Conservation (phyloP, 2,113 vertebrate genomes). For the Corynorhinus townsendii region DNA sequence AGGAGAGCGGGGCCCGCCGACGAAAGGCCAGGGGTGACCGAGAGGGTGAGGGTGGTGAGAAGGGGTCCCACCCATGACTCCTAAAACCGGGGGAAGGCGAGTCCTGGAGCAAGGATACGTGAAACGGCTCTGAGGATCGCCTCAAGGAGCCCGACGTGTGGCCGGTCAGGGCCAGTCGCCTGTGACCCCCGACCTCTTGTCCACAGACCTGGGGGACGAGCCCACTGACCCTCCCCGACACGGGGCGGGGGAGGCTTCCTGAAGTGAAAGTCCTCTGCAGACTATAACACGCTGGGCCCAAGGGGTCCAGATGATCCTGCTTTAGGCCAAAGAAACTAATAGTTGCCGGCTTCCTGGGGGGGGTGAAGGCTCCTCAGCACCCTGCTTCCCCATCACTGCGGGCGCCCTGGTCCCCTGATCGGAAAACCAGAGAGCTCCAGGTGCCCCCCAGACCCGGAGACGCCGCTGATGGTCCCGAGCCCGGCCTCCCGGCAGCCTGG, state of each 20-base stretch:
- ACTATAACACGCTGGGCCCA: neutral
- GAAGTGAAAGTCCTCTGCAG: neutral
- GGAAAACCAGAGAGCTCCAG: neutral
- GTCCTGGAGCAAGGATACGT: neutral
- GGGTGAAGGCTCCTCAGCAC: neutral
- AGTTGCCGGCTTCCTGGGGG: neutral
- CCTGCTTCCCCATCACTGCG: rapidly evolving
- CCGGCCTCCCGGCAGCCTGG: neutral
- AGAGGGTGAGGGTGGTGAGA: rapidly evolving
- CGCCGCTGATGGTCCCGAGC: neutral
- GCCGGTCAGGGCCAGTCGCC: rapidly evolving
- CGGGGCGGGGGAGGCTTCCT: rapidly evolving
- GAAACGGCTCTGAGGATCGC: rapidly evolving
- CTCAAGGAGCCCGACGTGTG: neutral
- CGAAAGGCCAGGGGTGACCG: neutral
- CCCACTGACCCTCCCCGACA: neutral
- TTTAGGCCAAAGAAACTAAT: neutral
- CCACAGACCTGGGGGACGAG: neutral
- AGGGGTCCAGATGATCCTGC: neutral
- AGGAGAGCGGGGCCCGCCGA: rapidly evolving
- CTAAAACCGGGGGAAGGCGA: neutral
- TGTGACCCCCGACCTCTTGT: rapidly evolving
- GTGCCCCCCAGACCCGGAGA: neutral
- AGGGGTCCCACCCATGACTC: neutral
- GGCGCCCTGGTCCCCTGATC: neutral